Evolutionary conservation across 2,797 vertebrate genomes (phyloP), one percentile per base, ranked within the genome.

Genomic region (Epinephelus awoara): DNA sequence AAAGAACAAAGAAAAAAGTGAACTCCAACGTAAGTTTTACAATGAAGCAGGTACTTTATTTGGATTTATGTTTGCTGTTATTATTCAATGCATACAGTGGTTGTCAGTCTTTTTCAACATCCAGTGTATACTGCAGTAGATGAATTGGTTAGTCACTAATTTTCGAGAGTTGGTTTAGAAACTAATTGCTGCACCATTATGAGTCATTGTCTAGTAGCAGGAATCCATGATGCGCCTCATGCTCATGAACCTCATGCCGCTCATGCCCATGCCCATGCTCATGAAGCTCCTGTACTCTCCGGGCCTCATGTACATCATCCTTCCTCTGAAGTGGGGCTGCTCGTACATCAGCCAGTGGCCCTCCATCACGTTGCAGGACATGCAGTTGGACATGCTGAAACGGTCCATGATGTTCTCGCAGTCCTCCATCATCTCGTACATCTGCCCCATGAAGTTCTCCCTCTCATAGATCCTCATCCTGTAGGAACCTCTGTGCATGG

Each of bases 331-430:
- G 58, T 85, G 6, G 67, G 88, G 38, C 75, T 88, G 85, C 75
- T 89, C 85, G n/a, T 89, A 89, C 80, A 90, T 87, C 72, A 89
- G 80, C 88, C 85, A 87, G 70, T 90, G 85, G 78, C 86, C 88
- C 0, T 90, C 86, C 82, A 87, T 87, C 75, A 88, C 82, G 34
- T 90, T 86, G 81, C 89, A 88, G 76, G 86, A 89, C 85, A 86
- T 80, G 73, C 49, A 74, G 86, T 72, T 88, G 76, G 83, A 72
- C 89, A 90, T 88, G 14, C 59, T 18, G 70, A 52, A 77, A 67
- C 80, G 86, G 2, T 83, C 84, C 72, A 63, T 85, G 79, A 90
- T 1, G 52, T 71, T 77, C 0, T 88, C 82, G 0, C 88, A 90
- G 77, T 90, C 88, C 0, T 86, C 88, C 71, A 68, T 83, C 77